These are phyloP conservation scores for Magallana angulata DNA, from an alignment of 1,140 invertebrate genomes.

Conservation along the genomic window DNA sequence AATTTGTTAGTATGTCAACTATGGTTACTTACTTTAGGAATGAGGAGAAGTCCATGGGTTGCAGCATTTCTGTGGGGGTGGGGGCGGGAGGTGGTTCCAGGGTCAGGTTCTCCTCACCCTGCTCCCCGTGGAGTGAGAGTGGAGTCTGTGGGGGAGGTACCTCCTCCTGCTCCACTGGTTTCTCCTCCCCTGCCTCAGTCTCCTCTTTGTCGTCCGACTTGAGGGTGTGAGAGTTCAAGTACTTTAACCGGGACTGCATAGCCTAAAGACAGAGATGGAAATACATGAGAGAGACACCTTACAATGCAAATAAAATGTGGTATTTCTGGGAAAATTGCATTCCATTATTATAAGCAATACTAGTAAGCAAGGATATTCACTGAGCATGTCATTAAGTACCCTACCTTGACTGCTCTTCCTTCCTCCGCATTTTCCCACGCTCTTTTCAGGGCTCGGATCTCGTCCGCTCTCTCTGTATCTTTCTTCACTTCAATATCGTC, in stretches of 20 bases:
- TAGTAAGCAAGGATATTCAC: too few species aligned
- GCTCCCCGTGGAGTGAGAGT: conserved; percentile 60
- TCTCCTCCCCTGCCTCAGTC: conserved; percentile 62
- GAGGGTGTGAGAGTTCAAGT: conserved; percentile 75
- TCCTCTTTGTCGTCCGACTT: conserved; percentile 69
- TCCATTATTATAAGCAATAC: too few species aligned
- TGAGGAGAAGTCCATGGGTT: conserved; percentile 75
- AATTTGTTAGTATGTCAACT: background rate
- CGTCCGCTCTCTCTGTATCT: conserved; percentile 78
- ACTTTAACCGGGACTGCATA: conserved; percentile 75
- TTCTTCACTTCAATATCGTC: conserved; percentile 79
- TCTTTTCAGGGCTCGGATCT: conserved; percentile 78
- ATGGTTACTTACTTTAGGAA: conserved; percentile 71
- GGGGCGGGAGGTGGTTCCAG: conserved; percentile 74
- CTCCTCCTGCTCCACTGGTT: conserved; percentile 59
- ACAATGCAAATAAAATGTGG: background rate
- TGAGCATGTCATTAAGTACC: too few species aligned
- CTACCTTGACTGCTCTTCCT: conserved; percentile 77
- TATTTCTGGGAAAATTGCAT: too few species aligned
- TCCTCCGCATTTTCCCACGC: conserved; percentile 79
- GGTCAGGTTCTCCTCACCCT: conserved; percentile 70
- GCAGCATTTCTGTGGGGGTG: conserved; percentile 73
- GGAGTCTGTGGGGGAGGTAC: conserved; percentile 64
- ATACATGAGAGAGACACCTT: background rate
- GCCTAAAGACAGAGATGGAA: conserved; percentile 62